Base-by-base conservation (phyloP, 2,888 invertebrate species). In the Thera britannica region DNA sequence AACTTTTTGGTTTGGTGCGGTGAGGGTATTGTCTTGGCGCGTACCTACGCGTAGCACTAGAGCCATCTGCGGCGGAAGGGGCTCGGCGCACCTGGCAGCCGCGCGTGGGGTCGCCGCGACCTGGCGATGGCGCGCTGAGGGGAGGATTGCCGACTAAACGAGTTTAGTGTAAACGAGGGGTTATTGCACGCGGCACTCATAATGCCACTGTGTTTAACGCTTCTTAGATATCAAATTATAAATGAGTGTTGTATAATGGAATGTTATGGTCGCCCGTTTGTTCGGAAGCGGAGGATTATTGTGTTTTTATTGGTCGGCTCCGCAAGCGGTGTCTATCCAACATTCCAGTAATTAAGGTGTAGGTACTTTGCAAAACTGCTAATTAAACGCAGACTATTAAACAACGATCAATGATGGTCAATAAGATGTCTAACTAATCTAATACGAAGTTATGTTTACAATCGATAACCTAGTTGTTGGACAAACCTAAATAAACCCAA, bases 81-180 rank as follows among this genome's bases (percentile, higher is more conserved):
- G 83, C 79, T 74, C 76, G 79, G 71, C 83, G 78, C 91, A 91
- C 91, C 90, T 90, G 92, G 91, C 84, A 84, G 86, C 79, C 83
- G 81, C 83, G 83, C 87, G 88, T 86, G 88, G 90, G 88, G 89
- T 86, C 85, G 85, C 78, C 72, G 75, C 81, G 82, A 78, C 85
- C 82, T 75, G 77, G 72, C 75, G 79, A 82, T 75, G 77, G 72
- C 75, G 79, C 83, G 83, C 81, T 82, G 58, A 85, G 82, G 85
- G 85, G 86, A 81, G 81, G 79, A 78, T 79, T 78, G 74, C 75
- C 65, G 23, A 74, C 79, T 77, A 79, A 85, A 86, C 88, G 80
- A 82, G 86, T 85, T 85, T 81, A 82, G 78, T 78, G 80, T 81
- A 78, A 82, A 83, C 77, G 82, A 83, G 78, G 81, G 83, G 81